These are phyloP conservation scores for Bufo bufo DNA, from an alignment of 2,113 vertebrate genomes.

Conservation along the genomic window DNA sequence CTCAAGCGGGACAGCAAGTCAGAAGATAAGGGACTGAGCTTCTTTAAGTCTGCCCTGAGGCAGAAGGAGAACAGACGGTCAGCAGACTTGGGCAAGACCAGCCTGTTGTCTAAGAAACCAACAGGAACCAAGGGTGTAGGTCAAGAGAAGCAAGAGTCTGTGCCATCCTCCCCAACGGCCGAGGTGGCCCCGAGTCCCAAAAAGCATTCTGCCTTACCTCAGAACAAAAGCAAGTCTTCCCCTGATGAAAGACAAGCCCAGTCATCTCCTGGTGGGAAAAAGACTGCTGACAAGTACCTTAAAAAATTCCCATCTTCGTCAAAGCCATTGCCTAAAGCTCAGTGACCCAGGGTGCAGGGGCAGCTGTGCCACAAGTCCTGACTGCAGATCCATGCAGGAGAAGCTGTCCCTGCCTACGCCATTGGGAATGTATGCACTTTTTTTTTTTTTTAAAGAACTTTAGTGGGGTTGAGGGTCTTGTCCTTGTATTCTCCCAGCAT, in stretches of 20 bases:
- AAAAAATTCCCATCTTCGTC: conserved; percentile 87
- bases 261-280: conserved; percentile 78
- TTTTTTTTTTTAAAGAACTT: background rate
- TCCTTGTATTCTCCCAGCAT: conserved; percentile 14
- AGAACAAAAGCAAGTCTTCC: conserved; percentile 91
- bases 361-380: conserved; percentile 5
- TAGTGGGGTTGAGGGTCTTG: background rate
- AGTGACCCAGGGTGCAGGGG: conserved; percentile 72
- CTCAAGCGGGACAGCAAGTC: conserved; percentile 88
- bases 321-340: conserved; percentile 86
- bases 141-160: conserved; percentile 66
- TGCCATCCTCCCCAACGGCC: conserved; percentile 64
- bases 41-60: conserved; percentile 91
- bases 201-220: conserved; percentile 84
- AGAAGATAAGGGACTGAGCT: conserved; percentile 93
- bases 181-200: conserved; percentile 76
- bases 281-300: conserved; percentile 78
- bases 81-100: conserved; percentile 89
- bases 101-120: conserved; percentile 83
- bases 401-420: conserved; percentile 67
- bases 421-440: conserved; percentile 70
- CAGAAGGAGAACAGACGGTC: conserved; percentile 94
- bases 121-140: conserved; percentile 68
- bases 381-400: background rate
- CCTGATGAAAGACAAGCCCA: conserved; percentile 67